Base-by-base conservation (phyloP, 2,888 invertebrate species). In the Drosophila suboccidentalis region DNA sequence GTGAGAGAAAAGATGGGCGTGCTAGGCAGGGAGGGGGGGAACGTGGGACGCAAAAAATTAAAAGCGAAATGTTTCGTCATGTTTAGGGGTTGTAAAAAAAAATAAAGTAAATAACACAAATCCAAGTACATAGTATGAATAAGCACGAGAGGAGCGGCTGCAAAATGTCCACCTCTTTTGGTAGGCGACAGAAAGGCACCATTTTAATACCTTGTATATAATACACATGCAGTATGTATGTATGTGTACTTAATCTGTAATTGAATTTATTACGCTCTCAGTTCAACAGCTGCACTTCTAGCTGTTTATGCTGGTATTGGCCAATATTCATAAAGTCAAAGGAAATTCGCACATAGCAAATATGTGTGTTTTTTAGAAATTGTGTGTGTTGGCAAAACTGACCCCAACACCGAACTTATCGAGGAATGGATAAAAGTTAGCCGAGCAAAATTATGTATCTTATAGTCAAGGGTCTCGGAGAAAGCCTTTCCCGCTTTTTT, bases 21-120 rank as follows among this genome's bases (percentile, higher is more conserved):
- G 32, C 36, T 41, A 49, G 44, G 13, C 1, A n/a, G 22, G 29
- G n/a, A 34, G 36, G 39, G n/a, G 11, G n/a, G 4, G 15, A n/a
- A 54, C 38, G 29, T 38, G 29, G 46, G 60, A 32, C 44, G 69
- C 51, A 58, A 57, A 71, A 75, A 61, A 49, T 63, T 44, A 36
- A 67, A 80, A 57, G 51, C 61, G 47, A 69, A 82, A 72, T 71
- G 46, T 89, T 88, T 75, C 49, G 75, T 68, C 68, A 57, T 57
- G 44, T 68, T 64, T 84, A 85, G 72, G 83, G 83, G 89, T 84
- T 87, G 89, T 22, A 68, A 66, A 66, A 51, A 44, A 44, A 70
- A 66, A 44, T 68, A 64, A 8, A 13, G 13, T 38, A 38, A 38
- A 60, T 32, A 61, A 62, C 61, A 57, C 38, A 34, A 13, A 51